Evolutionary conservation across 92 coral and sea anemone genomes (phyloP).

Genomic region (Epizoanthus ramosus): DNA sequence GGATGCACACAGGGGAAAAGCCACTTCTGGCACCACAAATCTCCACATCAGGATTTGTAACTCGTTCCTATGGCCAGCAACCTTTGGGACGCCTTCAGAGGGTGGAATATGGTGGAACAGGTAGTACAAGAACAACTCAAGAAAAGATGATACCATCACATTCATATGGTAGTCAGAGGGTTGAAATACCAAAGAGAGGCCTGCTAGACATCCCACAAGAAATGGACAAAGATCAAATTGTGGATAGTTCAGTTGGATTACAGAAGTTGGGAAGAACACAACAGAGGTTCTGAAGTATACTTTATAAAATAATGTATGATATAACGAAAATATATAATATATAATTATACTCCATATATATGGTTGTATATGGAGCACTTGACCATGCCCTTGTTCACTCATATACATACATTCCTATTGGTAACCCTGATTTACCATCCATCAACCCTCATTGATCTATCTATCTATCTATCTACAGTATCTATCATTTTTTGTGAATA

Average conservation of each 20-base stretch:
- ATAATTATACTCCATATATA: too few relatives aligned
- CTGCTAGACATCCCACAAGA: background rate
- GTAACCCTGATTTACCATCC: too few relatives aligned
- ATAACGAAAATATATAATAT: background rate
- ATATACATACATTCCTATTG: too few relatives aligned
- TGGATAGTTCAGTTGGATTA: background rate
- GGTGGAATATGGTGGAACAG: background rate
- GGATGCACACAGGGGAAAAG: slow-evolving; percentile 1
- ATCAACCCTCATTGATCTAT: too few relatives aligned
- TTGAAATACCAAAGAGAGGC: background rate
- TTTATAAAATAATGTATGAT: background rate
- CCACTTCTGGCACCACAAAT: background rate
- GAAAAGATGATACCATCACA: background rate
- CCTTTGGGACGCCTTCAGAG: background rate
- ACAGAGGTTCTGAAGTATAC: slow-evolving; percentile 5
- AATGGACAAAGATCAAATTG: background rate
- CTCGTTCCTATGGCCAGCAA: background rate
- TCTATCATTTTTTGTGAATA: too few relatives aligned
- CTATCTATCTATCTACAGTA: too few relatives aligned
- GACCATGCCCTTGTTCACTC: too few relatives aligned
- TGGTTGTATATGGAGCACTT: too few relatives aligned
- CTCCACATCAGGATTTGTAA: background rate
- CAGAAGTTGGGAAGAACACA: background rate
- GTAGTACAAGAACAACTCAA: background rate
- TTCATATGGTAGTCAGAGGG: slow-evolving; percentile 3